Conservation (phyloP, 2,113 vertebrate species). For the Mesocricetus auratus region DNA sequence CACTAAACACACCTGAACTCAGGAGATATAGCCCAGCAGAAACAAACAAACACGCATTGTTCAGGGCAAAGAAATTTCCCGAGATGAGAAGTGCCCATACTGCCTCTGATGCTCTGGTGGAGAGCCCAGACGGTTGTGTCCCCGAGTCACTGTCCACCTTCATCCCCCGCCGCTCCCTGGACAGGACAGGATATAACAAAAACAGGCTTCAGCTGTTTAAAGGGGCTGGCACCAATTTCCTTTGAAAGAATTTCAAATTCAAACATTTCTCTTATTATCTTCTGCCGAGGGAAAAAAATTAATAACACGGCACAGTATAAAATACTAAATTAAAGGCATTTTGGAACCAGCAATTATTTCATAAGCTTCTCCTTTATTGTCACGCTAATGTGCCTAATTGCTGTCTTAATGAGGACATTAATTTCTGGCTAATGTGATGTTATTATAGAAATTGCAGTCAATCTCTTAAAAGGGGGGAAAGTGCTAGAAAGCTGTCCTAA, state of each 20-base stretch:
- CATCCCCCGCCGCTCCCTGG: neutral
- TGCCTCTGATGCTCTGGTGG: too few relatives aligned
- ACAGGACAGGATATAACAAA: neutral
- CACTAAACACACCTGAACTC: neutral
- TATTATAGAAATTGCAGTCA: slow-evolving; percentile 84
- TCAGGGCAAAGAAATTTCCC: neutral
- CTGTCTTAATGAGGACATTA: slow-evolving; percentile 86
- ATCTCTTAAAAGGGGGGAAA: slow-evolving; percentile 79
- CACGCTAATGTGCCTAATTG: slow-evolving; percentile 84
- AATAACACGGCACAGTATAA: slow-evolving; percentile 82
- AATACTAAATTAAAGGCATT: slow-evolving; percentile 85
- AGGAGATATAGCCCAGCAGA: neutral
- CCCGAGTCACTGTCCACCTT: neutral
- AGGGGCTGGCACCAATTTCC: slow-evolving; percentile 50
- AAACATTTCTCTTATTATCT: slow-evolving; percentile 82
- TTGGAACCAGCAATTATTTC: slow-evolving; percentile 85
- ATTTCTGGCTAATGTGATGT: slow-evolving; percentile 85
- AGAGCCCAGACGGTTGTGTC: neutral
- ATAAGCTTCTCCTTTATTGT: slow-evolving; percentile 85
- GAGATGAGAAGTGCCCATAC: neutral
- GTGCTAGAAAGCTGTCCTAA: slow-evolving; percentile 62
- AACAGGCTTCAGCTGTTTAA: neutral
- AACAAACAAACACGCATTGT: neutral
- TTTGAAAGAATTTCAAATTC: slow-evolving; percentile 38
- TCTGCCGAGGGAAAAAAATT: slow-evolving; percentile 83